Evolutionary conservation across 2,888 invertebrate species (phyloP), one percentile per base, ranked within the genome.

Genomic region (Luperina testacea): DNA sequence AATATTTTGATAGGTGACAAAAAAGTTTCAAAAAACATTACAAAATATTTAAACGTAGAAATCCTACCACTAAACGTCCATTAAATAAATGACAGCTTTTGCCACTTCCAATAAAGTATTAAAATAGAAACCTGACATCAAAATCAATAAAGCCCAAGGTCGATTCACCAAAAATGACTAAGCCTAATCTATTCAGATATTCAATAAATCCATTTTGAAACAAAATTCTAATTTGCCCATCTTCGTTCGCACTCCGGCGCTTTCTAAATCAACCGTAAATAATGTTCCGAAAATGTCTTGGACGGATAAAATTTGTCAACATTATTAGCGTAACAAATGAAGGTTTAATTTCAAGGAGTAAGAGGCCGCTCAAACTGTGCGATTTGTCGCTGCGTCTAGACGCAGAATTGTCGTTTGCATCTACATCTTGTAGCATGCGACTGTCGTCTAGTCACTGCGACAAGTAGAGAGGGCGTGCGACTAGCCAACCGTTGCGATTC

Each of bases 261-360:
- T 77, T 61, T 77, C 38, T 72, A 80, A 85, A 76, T 82, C 85
- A 82, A 69, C 79, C 76, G 82, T 85, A 85, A 86, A 86, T 80
- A 87, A 82, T 45, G 69, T 71, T 61, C 67, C 76, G 72, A 78
- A 87, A 87, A 86, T 80, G 72, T 74, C 82, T 67, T 63, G 71
- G 78, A 70, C 72, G 59, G 75, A 79, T 64, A 85, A 71, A 88
- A 88, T 88, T 84, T 88, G 84, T 88, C 84, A 84, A 81, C 79
- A 80, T 84, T 73, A 84, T 81, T 78, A 85, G 77, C 45, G n/a
- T 83, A 74, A 81, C 78, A 83, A 86, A 80, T 83, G 77, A 75
- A 77, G 75, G 75, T 77, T 74, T 83, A 68, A 75, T 86, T 81
- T 76, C 75, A 59, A 85, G 69, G 75, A 67, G 71, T 75, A 74